A percentile compares a stretch with the other conserved stretches of the same genome.
Evolutionary conservation across 2,113 vertebrate species (phyloP).

Genomic region (Nipponia nippon): DNA sequence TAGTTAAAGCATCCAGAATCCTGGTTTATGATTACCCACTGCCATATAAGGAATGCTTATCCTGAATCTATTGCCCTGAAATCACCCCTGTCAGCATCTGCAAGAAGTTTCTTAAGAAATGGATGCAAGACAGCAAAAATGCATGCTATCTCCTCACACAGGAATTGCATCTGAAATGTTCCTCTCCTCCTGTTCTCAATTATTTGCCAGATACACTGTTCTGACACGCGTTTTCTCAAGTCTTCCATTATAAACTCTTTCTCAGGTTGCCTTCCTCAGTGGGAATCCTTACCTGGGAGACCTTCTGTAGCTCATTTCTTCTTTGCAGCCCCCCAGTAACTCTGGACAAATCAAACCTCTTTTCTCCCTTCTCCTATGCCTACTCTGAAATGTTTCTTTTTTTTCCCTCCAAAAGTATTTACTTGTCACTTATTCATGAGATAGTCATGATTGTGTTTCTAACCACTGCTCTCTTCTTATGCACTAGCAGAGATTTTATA

Average conservation of each 20-base stretch:
- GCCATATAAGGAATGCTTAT: not conserved
- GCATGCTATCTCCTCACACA: not conserved
- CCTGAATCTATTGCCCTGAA: not conserved
- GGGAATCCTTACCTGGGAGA: not conserved
- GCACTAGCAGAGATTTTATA: not conserved
- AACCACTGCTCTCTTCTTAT: not conserved
- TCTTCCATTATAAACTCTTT: not conserved
- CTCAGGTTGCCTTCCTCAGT: not conserved
- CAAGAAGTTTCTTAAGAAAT: not conserved
- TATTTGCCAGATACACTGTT: not conserved
- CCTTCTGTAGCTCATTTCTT: not conserved
- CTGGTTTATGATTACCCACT: slow-evolving; percentile 6
- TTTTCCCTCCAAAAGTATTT: not conserved
- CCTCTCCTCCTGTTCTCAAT: not conserved
- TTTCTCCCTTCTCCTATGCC: not conserved
- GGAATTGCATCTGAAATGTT: not conserved
- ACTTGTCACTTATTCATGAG: not conserved
- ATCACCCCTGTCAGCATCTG: not conserved
- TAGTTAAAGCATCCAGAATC: not conserved
- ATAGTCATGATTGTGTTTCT: not conserved
- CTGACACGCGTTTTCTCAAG: not conserved
- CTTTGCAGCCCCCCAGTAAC: not conserved
- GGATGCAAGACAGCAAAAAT: not conserved
- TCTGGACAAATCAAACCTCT: not conserved
- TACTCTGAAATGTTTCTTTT: not conserved